These are phyloP conservation scores for Cacoxenus indagator DNA, from an alignment of 2,888 invertebrate species.

Conservation along the genomic window DNA sequence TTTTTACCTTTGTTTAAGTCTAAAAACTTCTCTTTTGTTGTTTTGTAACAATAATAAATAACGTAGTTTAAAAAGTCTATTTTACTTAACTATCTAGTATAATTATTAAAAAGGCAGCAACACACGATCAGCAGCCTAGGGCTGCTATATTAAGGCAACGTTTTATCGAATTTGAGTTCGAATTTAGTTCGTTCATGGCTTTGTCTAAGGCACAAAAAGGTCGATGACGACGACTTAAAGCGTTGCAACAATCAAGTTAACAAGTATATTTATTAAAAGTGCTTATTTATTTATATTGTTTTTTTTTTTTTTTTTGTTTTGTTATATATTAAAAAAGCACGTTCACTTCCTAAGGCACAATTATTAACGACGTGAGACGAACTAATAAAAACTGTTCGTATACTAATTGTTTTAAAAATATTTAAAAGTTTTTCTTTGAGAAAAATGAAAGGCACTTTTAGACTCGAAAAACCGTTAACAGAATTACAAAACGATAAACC, in stretches of 20 bases:
- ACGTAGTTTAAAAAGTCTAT: not conserved
- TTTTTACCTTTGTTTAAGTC: not conserved
- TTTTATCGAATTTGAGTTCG: not conserved
- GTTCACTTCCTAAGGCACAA: conserved; percentile 36
- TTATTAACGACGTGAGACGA: not conserved
- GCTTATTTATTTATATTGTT: not conserved
- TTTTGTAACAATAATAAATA: conserved; percentile 4
- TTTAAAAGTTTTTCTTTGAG: conserved; percentile 12
- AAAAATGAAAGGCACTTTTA: conserved; percentile 28
- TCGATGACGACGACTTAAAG: conserved; percentile 19
- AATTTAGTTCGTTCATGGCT: conserved; percentile 16
- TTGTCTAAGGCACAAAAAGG: conserved; percentile 46
- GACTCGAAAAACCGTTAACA: conserved; percentile 1
- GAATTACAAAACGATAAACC: not conserved
- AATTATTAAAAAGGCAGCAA: conserved; percentile 18
- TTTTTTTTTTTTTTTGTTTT: not conserved
- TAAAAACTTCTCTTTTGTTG: not conserved
- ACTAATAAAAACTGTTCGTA: conserved; percentile 24
- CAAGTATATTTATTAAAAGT: not conserved
- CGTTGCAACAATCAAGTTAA: not conserved
- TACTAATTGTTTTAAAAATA: conserved; percentile 22
- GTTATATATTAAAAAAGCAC: conserved; percentile 13
- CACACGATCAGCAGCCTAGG: conserved; percentile 15
- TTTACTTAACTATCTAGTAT: not conserved
- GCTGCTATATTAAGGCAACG: conserved; percentile 22